Percentiles rank a stretch among this genome's conserved stretches.
These are phyloP conservation scores for Hylaea fasciaria DNA, from an alignment of 2,888 invertebrate genomes.

Conservation along the genomic window DNA sequence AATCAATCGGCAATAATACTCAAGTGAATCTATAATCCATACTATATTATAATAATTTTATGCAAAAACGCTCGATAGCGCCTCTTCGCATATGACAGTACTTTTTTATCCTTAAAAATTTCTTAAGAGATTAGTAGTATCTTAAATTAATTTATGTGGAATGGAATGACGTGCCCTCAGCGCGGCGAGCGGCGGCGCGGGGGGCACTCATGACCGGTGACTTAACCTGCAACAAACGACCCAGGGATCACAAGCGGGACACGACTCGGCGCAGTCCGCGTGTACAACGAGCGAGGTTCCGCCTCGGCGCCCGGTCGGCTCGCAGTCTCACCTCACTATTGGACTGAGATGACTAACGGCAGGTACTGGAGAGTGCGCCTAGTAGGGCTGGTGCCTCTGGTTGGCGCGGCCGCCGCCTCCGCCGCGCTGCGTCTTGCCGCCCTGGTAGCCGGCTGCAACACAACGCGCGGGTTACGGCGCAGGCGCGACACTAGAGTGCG, in stretches of 20 bases:
- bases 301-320: background rate
- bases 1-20: conserved; percentile 83
- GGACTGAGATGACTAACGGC: conserved; percentile 81
- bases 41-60: conserved; percentile 82
- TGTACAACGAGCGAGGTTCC: background rate
- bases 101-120: conserved; percentile 78
- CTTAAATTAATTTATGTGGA: conserved; percentile 83
- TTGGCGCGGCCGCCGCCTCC: conserved; percentile 90
- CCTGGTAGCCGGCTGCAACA: conserved; percentile 87
- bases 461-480: conserved; percentile 38
- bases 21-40: conserved; percentile 82
- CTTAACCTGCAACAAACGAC: conserved; percentile 76
- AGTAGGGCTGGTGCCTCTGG: conserved; percentile 96
- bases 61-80: conserved; percentile 65
- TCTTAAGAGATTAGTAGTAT: conserved; percentile 79
- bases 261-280: too few species aligned
- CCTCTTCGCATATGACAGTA: conserved; percentile 69
- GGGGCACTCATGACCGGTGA: conserved; percentile 79
- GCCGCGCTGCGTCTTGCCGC: conserved; percentile 93
- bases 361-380: conserved; percentile 72
- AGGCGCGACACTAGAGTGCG: background rate
- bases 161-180: conserved; percentile 82
- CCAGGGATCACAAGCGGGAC: background rate
- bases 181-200: conserved; percentile 71
- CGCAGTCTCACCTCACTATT: conserved; percentile 73